phyloP scores from a whole-genome alignment of 2,888 invertebrate species.

The Dasysyrphus albostriatus region DNA sequence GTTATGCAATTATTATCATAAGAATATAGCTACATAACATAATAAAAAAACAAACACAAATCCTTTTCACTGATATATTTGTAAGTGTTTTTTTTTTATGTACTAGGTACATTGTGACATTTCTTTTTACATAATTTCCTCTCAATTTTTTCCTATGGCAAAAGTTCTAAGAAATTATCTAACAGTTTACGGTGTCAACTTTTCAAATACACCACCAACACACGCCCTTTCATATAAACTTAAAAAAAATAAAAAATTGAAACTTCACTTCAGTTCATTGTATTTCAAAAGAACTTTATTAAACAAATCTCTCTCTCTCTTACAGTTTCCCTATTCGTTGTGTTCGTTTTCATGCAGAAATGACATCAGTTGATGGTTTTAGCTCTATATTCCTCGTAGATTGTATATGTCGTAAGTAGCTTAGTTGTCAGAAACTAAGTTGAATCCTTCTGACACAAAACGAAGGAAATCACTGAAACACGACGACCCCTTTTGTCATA shows the following conservation, averaged over 20 bases:
- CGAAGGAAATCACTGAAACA: constrained; percentile 19
- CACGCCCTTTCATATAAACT: constrained; percentile 10
- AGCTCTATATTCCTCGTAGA: neutral
- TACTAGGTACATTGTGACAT: constrained; percentile 6
- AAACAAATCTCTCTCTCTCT: constrained; percentile 28
- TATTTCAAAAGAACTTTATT: constrained; percentile 41
- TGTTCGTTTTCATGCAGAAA: constrained; percentile 20
- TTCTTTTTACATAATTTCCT: constrained; percentile 18
- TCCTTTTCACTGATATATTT: neutral
- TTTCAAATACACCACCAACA: constrained; percentile 23
- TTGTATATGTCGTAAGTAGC: constrained; percentile 18
- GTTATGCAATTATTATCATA: neutral
- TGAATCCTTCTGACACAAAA: constrained; percentile 33
- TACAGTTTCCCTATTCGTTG: neutral
- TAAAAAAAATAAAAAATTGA: neutral
- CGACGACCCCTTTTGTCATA: constrained; percentile 37
- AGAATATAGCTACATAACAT: no score
- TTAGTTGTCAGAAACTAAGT: constrained; percentile 28
- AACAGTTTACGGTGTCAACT: constrained; percentile 51
- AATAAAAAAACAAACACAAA: neutral
- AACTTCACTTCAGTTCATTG: constrained; percentile 14
- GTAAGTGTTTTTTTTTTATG: constrained; percentile 2
- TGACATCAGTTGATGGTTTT: constrained; percentile 12
- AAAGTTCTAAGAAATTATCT: constrained; percentile 46
- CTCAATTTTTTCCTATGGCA: constrained; percentile 32